Evolutionary conservation across 2,113 vertebrate species (phyloP).

Genomic region (Daboia siamensis): DNA sequence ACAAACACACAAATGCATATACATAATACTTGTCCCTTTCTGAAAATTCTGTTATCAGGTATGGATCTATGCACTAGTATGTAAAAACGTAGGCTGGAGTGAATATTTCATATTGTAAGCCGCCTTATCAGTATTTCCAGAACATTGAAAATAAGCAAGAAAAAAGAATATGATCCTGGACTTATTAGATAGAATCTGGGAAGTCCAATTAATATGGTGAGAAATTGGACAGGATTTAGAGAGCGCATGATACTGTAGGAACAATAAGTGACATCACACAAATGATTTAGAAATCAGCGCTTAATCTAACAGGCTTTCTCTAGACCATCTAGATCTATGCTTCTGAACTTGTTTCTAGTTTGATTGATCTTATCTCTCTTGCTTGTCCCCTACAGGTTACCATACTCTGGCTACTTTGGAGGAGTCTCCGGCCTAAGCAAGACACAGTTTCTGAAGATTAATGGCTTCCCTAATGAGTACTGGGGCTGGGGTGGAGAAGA

Average conservation of each 20-base stretch:
- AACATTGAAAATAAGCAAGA: not conserved
- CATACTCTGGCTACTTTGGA: conserved; percentile 94
- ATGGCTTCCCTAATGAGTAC: conserved; percentile 98
- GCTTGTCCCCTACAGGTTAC: conserved; percentile 75
- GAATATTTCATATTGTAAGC: not conserved
- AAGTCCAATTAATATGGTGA: not conserved
- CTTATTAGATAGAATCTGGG: not conserved
- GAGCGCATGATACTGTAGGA: not conserved
- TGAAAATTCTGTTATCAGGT: not conserved
- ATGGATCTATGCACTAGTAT: not conserved
- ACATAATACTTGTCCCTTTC: not conserved
- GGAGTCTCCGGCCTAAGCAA: conserved; percentile 97
- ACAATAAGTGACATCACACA: not conserved
- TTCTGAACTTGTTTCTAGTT: not conserved
- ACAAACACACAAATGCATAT: not conserved
- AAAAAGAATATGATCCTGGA: not conserved
- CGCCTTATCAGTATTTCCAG: too few species aligned
- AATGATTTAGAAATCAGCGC: not conserved
- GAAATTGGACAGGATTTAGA: not conserved
- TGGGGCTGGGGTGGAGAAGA: conserved; percentile 99
- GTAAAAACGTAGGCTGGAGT: not conserved
- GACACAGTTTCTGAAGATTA: conserved; percentile 97
- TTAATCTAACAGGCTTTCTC: not conserved
- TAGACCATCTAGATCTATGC: not conserved
- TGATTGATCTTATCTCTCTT: not conserved